A percentile compares a stretch with the other conserved stretches of the same genome.
Conservation (phyloP, 2,113 vertebrate species). For the Ahaetulla prasina region DNA sequence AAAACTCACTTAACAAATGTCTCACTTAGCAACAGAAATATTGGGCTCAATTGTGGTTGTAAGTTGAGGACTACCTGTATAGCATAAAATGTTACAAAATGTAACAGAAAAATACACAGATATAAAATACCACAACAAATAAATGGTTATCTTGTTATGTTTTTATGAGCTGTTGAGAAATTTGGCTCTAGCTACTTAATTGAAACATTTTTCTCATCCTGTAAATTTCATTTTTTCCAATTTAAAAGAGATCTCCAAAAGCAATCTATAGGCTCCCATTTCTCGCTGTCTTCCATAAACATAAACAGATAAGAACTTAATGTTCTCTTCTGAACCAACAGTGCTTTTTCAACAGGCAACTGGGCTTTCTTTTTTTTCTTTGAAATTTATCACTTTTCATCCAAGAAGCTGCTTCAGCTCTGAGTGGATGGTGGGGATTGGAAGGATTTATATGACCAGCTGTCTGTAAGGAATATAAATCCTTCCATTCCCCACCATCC, state of each 20-base stretch:
- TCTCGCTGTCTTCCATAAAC: background rate
- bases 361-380: no score
- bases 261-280: background rate
- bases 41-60: no score
- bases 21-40: no score
- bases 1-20: no score
- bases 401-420: no score
- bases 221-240: background rate
- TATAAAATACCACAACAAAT: background rate
- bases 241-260: background rate
- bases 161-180: background rate
- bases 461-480: no score
- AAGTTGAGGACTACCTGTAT: no score
- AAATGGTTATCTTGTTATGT: background rate
- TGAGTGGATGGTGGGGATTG: no score
- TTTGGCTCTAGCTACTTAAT: background rate
- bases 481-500: no score
- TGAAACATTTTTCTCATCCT: background rate
- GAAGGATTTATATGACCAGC: no score
- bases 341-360: no score
- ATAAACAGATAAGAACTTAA: background rate
- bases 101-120: background rate
- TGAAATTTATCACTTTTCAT: no score
- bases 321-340: background rate
- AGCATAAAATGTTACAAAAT: background rate